Evolutionary conservation across 2,888 invertebrate species (phyloP), one percentile per base, ranked within the genome.

Genomic region (Sminthurinus aureus): DNA sequence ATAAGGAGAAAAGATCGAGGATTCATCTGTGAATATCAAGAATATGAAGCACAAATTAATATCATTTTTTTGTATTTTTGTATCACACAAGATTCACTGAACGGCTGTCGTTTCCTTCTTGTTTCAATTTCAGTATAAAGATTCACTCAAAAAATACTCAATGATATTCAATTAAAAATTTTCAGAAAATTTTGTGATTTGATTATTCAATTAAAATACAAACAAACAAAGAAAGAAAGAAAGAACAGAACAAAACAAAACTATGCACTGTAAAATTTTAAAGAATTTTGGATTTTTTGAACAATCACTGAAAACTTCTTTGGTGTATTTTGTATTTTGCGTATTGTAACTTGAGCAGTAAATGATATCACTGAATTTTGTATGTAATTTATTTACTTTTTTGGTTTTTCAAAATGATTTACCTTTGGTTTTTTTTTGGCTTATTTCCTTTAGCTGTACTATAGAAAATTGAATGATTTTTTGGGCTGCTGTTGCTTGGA

Each of bases 1-100:
- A 83, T 74, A 0, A 86, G 58, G 13, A 84, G 58, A 12, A 88
- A 22, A 8, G 69, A 67, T 75, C 84, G 80, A 66, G 81, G 38
- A 80, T 87, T 83, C 88, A 88, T 88, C 85, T 86, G 73, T 69
- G 69, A 11, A 81, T 22, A 38, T 18, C 24, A 75, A 26, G 58
- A 11, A 38, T 38, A 38, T 22, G 24, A 79, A 20, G 38, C 38
- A 38, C 38, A 38, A 38, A 38, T 38, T 38, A 38, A 38, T 38
- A 38, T 38, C n/a, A n/a, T n/a, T n/a, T n/a, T n/a, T n/a, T n/a
- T n/a, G n/a, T n/a, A n/a, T n/a, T n/a, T n/a, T 38, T 38, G 6
- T 38, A 38, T 38, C 38, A 38, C 38, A 38, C 1, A 38, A 38
- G 38, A 4, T 38, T 38, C 38, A 38, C 38, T 38, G 38, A 38